phyloP scores from a whole-genome alignment of 2,113 vertebrate species.

The Triplophysa tibetana region DNA sequence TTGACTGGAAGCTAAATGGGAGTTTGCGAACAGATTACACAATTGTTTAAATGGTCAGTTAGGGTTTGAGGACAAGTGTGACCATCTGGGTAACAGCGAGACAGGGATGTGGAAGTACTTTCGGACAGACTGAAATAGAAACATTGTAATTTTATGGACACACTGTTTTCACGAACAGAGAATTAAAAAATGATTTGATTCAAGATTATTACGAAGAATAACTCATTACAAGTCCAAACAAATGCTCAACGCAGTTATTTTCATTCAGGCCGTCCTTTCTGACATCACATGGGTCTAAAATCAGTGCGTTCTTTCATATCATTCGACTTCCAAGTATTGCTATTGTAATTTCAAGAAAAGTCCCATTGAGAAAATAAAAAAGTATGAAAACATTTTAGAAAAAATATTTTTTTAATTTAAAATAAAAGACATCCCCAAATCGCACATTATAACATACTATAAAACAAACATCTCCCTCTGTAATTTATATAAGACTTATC shows the following conservation, averaged over 20 bases:
- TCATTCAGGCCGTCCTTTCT: not conserved
- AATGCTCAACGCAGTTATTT: not conserved
- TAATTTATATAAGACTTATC: not conserved
- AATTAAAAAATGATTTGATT: not conserved
- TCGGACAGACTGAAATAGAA: no score
- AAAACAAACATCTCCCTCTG: not conserved
- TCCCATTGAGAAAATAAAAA: not conserved
- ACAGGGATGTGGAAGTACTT: not conserved
- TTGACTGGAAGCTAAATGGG: conserved; percentile 24
- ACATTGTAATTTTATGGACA: no score
- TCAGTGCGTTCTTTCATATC: not conserved
- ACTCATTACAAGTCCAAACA: not conserved
- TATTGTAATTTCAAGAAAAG: not conserved
- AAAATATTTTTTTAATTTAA: no score
- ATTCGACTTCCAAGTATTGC: not conserved
- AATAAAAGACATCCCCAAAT: no score
- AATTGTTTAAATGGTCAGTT: not conserved
- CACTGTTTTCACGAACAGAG: no score
- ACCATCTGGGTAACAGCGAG: not conserved
- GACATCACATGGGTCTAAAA: not conserved
- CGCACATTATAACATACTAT: no score
- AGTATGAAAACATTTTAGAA: not conserved
- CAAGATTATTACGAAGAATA: not conserved
- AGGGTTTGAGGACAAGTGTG: not conserved
- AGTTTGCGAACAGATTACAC: not conserved